Evolutionary conservation across 2,797 vertebrate species (phyloP).

Genomic region (Pseudochirops cupreus): DNA sequence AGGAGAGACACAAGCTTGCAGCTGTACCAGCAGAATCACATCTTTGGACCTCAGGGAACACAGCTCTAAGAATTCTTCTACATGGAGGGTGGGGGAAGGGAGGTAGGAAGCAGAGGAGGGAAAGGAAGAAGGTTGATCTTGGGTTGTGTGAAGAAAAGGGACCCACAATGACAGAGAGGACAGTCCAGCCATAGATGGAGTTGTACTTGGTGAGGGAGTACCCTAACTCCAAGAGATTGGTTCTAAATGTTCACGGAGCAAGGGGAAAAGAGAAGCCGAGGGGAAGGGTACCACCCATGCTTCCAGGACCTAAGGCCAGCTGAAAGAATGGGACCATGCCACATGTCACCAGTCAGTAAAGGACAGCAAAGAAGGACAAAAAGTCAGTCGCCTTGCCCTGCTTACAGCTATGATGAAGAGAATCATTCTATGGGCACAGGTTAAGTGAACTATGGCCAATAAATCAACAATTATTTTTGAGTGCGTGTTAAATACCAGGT

Average conservation of each 20-base stretch:
- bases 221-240: background rate
- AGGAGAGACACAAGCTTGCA: background rate
- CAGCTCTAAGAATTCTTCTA: background rate
- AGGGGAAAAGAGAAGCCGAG: background rate
- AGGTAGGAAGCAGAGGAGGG: no score
- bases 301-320: background rate
- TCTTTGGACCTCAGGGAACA: background rate
- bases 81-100: background rate
- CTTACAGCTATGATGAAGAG: background rate
- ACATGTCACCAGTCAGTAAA: background rate
- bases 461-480: background rate
- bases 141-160: background rate
- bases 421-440: background rate
- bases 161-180: background rate
- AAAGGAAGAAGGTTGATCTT: background rate
- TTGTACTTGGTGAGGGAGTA: background rate
- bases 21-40: background rate
- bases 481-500: background rate
- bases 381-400: background rate
- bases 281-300: background rate
- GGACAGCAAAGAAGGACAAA: background rate
- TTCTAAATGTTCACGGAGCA: background rate
- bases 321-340: background rate
- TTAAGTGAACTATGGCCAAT: background rate
- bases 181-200: background rate